These are phyloP conservation scores for Caradrina kadenii DNA, from an alignment of 2,888 invertebrate genomes.

Conservation along the genomic window DNA sequence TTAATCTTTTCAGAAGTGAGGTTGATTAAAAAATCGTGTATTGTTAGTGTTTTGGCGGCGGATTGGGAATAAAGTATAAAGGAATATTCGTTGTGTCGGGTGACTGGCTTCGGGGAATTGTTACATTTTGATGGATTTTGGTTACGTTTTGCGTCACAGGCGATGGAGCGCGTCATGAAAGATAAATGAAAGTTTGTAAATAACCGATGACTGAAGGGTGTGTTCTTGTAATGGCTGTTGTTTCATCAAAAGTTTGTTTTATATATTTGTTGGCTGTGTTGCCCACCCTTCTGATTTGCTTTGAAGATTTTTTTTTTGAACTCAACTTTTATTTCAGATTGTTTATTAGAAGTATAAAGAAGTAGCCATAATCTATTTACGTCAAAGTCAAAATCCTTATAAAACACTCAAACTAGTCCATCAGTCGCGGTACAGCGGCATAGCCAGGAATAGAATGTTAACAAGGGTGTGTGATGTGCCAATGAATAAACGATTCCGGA, in stretches of 20 bases:
- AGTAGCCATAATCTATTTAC: neutral
- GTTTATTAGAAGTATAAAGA: too few relatives aligned
- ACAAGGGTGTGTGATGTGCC: slow-evolving; percentile 82
- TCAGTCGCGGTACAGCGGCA: slow-evolving; percentile 19
- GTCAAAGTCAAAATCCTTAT: neutral
- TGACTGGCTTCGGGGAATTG: slow-evolving; percentile 3
- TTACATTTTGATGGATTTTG: slow-evolving; percentile 11
- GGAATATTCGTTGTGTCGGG: slow-evolving; percentile 16
- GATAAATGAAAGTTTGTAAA: neutral
- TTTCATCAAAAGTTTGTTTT: slow-evolving; percentile 4
- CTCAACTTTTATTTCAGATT: neutral
- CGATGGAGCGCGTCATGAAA: neutral
- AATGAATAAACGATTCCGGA: slow-evolving; percentile 86
- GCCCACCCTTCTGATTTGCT: neutral
- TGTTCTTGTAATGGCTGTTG: neutral
- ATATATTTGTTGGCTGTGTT: neutral
- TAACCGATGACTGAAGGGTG: neutral
- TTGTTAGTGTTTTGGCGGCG: slow-evolving; percentile 43
- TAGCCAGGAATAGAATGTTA: slow-evolving; percentile 80
- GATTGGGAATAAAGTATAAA: slow-evolving; percentile 51
- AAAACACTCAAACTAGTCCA: neutral
- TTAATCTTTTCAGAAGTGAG: slow-evolving; percentile 44
- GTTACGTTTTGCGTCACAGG: neutral
- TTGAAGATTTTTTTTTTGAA: neutral
- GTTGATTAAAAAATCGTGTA: slow-evolving; percentile 58